These are phyloP conservation scores for Syrmaticus mikado DNA, from an alignment of 2,113 vertebrate genomes.

Conservation along the genomic window DNA sequence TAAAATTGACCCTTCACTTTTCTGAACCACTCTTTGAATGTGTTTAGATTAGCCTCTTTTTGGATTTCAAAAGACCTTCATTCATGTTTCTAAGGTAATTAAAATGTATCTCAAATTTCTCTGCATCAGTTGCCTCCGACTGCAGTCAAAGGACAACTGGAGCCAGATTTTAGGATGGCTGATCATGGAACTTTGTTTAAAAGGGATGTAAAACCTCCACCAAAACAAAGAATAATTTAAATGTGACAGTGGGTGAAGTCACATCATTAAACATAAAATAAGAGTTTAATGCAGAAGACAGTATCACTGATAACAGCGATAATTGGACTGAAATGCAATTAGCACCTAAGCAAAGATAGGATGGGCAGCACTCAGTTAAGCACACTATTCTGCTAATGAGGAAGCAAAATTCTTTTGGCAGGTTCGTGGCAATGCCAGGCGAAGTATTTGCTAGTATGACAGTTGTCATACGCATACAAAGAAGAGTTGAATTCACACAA, in stretches of 20 bases:
- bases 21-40: neutral
- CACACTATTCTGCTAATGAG: neutral
- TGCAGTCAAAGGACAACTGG: neutral
- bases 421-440: too few relatives aligned
- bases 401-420: too few relatives aligned
- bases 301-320: neutral
- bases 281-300: neutral
- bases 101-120: neutral
- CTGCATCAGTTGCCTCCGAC: neutral
- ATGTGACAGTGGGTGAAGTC: neutral
- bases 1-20: neutral
- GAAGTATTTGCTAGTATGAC: too few relatives aligned
- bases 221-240: slow-evolving; percentile 22
- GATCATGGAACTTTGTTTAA: neutral
- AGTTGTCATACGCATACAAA: too few relatives aligned
- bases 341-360: neutral
- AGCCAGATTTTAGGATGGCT: neutral
- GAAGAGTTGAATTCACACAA: too few relatives aligned
- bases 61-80: neutral
- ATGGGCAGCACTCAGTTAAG: neutral
- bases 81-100: neutral
- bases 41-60: neutral
- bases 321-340: neutral
- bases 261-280: slow-evolving; percentile 27
- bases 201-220: neutral